Base-by-base conservation (phyloP, 2,888 invertebrate genomes). In the Acholoe squamosa region DNA sequence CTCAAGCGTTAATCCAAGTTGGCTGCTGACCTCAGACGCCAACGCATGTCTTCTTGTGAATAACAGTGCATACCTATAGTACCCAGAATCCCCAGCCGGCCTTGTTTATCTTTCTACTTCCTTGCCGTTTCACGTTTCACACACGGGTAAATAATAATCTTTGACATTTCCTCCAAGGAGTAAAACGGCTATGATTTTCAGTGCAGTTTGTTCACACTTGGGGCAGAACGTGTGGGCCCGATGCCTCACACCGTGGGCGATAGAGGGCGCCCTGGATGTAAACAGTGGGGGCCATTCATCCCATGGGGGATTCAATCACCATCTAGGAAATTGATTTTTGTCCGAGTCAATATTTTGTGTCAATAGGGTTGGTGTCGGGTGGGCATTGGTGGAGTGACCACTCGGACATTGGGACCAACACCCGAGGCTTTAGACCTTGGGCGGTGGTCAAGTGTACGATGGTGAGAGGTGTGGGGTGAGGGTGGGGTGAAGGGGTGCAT, bases 271-370 rank as follows among this genome's bases (percentile, higher is more conserved):
- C 28, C 25, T 14, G 71, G 28, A 25, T 25, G 71, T 28, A 71
- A 71, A 71, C 31, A 71, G 71, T 14, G n/a, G 84, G 84, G n/a
- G 84, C 5, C 34, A 10, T 10, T 14, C 28, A 14, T 1, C 28
- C 28, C 14, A 25, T 14, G 7, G 25, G n/a, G 25, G 84, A 84
- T 84, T 84, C 84, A 84, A 84, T 84, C 84, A 84, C 84, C 19
- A n/a, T 51, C 84, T 22, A 51, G 84, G 84, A 84, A 84, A 84
- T 84, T 84, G 84, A 84, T 84, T 84, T 84, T 84, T 84, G 84
- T 34, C 51, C 19, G 43, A 51, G 84, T 84, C 84, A 84, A 84
- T 84, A 84, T 84, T 84, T 84, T 84, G 84, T 34, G 84, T 84
- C 43, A 84, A 84, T 84, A 84, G 51, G 43, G 28, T 77, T 5